Conservation (phyloP, 2,797 vertebrate species). For the Apodemus agrarius region DNA sequence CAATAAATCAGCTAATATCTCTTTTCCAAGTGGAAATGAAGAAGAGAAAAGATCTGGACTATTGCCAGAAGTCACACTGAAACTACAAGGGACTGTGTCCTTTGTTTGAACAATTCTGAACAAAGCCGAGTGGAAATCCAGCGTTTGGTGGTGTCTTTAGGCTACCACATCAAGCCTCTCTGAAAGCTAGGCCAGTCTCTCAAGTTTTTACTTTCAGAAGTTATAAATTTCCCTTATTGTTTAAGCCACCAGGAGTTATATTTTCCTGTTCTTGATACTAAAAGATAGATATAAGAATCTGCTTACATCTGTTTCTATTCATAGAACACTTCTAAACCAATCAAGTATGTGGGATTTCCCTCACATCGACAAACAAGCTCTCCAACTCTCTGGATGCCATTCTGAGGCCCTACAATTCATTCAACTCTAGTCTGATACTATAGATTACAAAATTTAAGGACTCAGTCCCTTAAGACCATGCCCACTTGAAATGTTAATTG, state of each 20-base stretch:
- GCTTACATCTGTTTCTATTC: background rate
- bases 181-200: background rate
- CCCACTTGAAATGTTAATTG: background rate
- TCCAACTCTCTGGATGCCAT: background rate
- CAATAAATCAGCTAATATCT: background rate
- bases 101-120: background rate
- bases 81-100: background rate
- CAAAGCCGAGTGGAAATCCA: background rate
- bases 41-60: background rate
- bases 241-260: background rate
- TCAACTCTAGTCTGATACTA: background rate
- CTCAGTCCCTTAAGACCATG: background rate
- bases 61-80: background rate
- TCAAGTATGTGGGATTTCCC: background rate
- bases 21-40: background rate
- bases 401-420: background rate
- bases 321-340: slow-evolving; percentile 10
- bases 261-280: background rate
- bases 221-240: background rate
- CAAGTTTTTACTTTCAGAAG: background rate
- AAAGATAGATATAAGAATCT: background rate
- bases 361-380: background rate
- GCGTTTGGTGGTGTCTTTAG: background rate
- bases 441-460: background rate
- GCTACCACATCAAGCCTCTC: slow-evolving; percentile 5